Evolutionary conservation across 2,113 vertebrate species (phyloP), one percentile per base, ranked within the genome.

Genomic region (Motacilla tschutschensis): DNA sequence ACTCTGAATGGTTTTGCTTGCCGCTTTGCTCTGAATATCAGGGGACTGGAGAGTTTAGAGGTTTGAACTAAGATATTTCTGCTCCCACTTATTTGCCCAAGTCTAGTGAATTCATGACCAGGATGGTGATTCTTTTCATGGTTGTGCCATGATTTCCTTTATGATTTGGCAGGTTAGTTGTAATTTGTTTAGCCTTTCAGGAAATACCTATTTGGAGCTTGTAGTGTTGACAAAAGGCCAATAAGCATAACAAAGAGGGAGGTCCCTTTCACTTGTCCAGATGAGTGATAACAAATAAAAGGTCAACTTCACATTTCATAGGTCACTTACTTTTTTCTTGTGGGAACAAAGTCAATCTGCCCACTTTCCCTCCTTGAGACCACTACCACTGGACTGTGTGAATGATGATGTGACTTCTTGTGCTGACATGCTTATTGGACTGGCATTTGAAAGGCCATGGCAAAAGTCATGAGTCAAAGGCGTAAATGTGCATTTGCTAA

Each of bases 261-360:
- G 95, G 94, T 84, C 63, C 88, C 84, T 95, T 86, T 94, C 91
- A 81, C 78, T 96, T 95, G 91, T 91, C 86, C 83, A 90, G 80
- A 95, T 89, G 94, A 94, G 88, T 67, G 62, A 66, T 86, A 89
- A 95, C 95, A 97, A 97, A 94, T 91, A 95, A 93, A 95, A 96
- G 97, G 96, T 96, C 95, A 95, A 60, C 89, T 92, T 94, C 57
- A 83, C 95, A 96, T 96, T 97, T 95, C 95, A 95, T 94, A 93
- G 97, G 94, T 97, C 97, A 97, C 84, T 94, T 92, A 92, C 78
- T 88, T 87, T 95, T 96, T 97, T 93, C 83, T 91, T 62, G 60
- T 47, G 83, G 59, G 77, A 96, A 92, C 88, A 93, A 85, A 58
- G 66, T 88, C 55, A 73, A 12, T 83, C 91, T 92, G 78, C 93